Base-by-base conservation (phyloP, 2,113 vertebrate species). In the Tetraodon nigroviridis region DNA sequence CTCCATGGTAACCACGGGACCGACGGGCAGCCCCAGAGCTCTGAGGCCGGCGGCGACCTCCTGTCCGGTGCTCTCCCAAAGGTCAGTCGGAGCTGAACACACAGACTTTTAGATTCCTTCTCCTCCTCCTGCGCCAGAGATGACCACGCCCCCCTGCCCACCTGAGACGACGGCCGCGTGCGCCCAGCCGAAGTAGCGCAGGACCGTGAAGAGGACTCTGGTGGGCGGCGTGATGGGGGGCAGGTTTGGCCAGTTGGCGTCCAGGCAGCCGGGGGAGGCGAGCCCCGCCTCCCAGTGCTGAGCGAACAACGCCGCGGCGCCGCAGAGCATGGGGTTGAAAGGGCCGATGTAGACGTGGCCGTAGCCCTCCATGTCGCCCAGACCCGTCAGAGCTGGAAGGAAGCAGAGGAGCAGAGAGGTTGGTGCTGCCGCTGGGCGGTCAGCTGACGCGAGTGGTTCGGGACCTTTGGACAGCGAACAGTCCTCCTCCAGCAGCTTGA, bases 181-280 rank as follows among this genome's bases (percentile, higher is more conserved):
- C 0, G 93, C 93, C 94, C 94, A 95, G 1, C 82, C 87, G 54
- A 95, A 95, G 1, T 82, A 90, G 0, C 85, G 48, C 0, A 95
- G 73, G 0, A 94, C 73, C 0, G 77, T 78, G 40, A 82, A 82
- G 40, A 88, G 51, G 13, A 88, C 68, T 42, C 45, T 70, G 64
- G 27, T 76, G 14, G 86, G 84, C 3, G 74, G 76, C 10, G 82
- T 78, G 27, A 88, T 29, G 8, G 86, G 86, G 0, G 86, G 74
- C 11, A 86, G 69, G 54, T 84, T 88, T 0, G 59, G 70, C 82
- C 81, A 86, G 4, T 82, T 57, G 37, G 54, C 37, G 56, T 80
- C 68, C 6, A 88, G 61, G 55, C 86, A 88, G 7, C 86, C 81
- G 0, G 86, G 86, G 7, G 86, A 86, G 2, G 86, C 68, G 0